Evolutionary conservation across 2,797 vertebrate species (phyloP).

Genomic region (Allobates femoralis): DNA sequence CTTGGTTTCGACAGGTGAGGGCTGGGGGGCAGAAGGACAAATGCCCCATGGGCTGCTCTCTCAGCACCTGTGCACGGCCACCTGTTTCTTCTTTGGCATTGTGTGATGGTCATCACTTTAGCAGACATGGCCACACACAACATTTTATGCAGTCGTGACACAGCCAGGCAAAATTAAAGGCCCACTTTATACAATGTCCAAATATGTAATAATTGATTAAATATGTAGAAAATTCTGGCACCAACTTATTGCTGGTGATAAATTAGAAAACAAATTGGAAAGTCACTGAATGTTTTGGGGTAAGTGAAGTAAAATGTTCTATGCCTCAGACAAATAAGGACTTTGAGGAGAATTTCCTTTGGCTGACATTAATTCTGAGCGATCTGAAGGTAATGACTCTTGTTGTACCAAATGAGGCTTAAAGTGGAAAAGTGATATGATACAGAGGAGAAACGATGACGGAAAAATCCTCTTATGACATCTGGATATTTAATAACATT

Average conservation of each 20-base stretch:
- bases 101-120: too few relatives aligned
- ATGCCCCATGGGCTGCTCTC: too few relatives aligned
- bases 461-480: constrained; percentile 44
- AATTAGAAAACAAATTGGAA: not conserved
- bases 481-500: constrained; percentile 45
- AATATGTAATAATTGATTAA: not conserved
- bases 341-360: constrained; percentile 1
- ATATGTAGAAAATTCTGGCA: not conserved
- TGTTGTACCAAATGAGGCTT: constrained; percentile 33
- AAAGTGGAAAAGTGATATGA: constrained; percentile 35
- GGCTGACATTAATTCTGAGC: constrained; percentile 41
- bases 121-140: too few relatives aligned
- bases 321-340: not conserved
- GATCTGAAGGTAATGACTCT: constrained; percentile 12
- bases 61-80: too few relatives aligned
- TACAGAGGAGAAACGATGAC: constrained; percentile 20
- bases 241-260: not conserved
- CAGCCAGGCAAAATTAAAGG: too few relatives aligned
- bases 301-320: constrained; percentile 1
- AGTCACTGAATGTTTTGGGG: not conserved
- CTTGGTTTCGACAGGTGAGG: too few relatives aligned
- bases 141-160: too few relatives aligned
- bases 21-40: too few relatives aligned
- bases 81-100: too few relatives aligned
- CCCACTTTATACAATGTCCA: not conserved